Evolutionary conservation across 64 coral and sea anemone species (phyloP), one percentile per base, ranked within the genome.

Genomic region (Anthopleura sola): DNA sequence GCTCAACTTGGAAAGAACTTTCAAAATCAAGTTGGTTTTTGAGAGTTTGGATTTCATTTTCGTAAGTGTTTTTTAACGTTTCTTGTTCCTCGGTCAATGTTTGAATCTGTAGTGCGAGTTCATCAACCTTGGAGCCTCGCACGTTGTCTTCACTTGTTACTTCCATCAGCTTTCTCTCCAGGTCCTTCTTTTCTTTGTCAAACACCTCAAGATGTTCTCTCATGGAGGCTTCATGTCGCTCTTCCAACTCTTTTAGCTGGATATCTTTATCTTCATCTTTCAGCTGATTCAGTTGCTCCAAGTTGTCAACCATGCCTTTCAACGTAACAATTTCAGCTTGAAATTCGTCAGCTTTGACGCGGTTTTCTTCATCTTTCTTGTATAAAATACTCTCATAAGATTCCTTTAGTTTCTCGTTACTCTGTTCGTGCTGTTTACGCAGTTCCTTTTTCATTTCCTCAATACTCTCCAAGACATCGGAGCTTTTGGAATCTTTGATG

Each of bases 271-370:
- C 94, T 66, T 97, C 94, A 77, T 97, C 94, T 80, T 97, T 97
- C 0, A 97, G 68, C 78, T 97, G 94, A 47, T 84, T 92, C 29
- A 97, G 85, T 58, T 97, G 94, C 23, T 97, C 94, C 34, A 97
- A 90, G 66, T 90, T 97, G 46, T 92, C 94, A 19, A 97, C 94
- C 94, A 97, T 97, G 3, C 90, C 94, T 92, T 97, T 97, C 78
- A 97, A 80, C 23, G 94, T 90, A 71, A 85, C 94, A 60, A 92
- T 86, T 51, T 97, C 90, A n/a, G 90, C 85, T 77, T 95, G 90
- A n/a, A 95, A 80, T 83, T 96, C 94, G 56, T 92, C 84, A 33
- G 80, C 48, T 77, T 86, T 92, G 2, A 33, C 78, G 53, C 87
- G 87, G 31, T 96, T 87, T 60, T 96, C 94, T 68, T 96, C 90